Evolutionary conservation across 1,140 invertebrate species (phyloP), one percentile per base, ranked within the genome.

Genomic region (Nylanderia fulva): DNA sequence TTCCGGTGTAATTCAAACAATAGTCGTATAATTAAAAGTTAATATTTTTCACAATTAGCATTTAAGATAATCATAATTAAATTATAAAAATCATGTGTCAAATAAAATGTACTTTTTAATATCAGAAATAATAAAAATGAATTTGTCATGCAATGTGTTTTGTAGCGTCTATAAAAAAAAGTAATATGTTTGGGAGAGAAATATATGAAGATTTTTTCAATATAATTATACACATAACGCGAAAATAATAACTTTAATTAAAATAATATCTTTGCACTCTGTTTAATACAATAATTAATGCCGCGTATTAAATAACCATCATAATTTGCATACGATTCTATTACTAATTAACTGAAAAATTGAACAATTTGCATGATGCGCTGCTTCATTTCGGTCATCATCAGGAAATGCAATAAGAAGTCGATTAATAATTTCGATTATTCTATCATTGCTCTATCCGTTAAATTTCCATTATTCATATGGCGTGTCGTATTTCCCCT

Each of bases 401-500:
- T 54, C 15, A 5, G 2, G 11, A 60, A 24, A 58, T 2, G 1
- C 21, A 11, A 29, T 39, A 33, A 64, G n/a, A 18, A 39, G 27
- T 36, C 5, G 45, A 76, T 77, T 36, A 45, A 72, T 24, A 3
- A 52, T 77, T 24, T 5, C 5, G n/a, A 8, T 36, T 36, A 4
- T 9, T n/a, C 7, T 42, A 24, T 61, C 24, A 21, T 15, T 27
- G 42, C 24, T 21, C n/a, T n/a, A 29, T n/a, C n/a, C 0, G 21
- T 24, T 18, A 42, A 0, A 61, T 18, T 63, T 45, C 42, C n/a
- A 45, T 45, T 8, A 18, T 24, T 18, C 15, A 27, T 21, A 2
- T 13, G 29, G 13, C 39, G 60, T 60, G 36, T 80, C 68, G 60
- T 87, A 66, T 56, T 56, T 72, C 39, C 36, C 64, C 45, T n/a